phyloP scores from a whole-genome alignment of 2,797 vertebrate genomes.

The Sebastes diploproa region DNA sequence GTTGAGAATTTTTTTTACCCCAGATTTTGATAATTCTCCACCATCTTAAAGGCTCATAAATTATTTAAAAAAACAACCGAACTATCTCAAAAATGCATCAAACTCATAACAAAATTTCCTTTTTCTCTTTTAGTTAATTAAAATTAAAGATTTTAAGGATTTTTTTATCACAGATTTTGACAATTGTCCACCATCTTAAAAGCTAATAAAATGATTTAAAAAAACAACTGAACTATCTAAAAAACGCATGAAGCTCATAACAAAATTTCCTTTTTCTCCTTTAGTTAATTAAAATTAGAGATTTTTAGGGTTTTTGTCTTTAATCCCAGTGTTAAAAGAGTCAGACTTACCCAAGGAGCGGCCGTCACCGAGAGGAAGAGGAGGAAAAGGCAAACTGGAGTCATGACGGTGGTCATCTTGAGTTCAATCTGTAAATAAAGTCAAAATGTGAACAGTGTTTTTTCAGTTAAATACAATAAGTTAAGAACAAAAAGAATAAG shows the following conservation, averaged over 20 bases:
- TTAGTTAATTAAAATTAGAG: no score
- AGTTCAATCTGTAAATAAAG: not conserved
- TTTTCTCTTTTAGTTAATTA: not conserved
- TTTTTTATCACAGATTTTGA: no score
- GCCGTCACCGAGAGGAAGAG: slow-evolving; percentile 5
- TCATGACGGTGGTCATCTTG: slow-evolving; percentile 8
- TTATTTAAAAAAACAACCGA: not conserved
- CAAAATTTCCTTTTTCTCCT: no score
- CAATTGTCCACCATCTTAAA: no score
- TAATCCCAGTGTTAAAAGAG: not conserved
- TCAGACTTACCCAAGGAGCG: slow-evolving; percentile 10
- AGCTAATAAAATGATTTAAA: no score
- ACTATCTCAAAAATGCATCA: not conserved
- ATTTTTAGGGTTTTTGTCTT: not conserved
- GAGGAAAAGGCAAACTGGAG: slow-evolving; percentile 6
- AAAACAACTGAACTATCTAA: no score
- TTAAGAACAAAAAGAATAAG: not conserved
- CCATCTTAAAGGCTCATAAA: no score
- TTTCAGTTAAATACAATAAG: not conserved
- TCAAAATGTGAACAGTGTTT: not conserved
- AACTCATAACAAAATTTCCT: not conserved
- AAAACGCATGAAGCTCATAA: no score
- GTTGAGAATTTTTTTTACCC: not conserved
- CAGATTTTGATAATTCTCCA: no score
- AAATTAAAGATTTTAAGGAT: no score